Evolutionary conservation across 2,888 invertebrate genomes (phyloP).

Genomic region (Trichogramma dendrolimi): DNA sequence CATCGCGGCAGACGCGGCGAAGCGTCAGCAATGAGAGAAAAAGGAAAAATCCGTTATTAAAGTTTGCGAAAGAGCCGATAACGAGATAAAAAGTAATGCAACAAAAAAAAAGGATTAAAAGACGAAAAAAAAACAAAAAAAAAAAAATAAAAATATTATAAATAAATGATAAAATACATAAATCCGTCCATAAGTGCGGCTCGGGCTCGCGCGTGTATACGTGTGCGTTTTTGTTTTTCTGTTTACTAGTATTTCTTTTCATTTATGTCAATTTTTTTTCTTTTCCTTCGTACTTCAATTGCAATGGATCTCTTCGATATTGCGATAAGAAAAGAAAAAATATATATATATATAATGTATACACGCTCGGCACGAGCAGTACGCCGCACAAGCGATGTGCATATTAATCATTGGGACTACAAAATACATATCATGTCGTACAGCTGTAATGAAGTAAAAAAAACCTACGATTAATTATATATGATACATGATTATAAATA

Average conservation of each 20-base stretch:
- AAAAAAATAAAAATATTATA: conserved; percentile 14
- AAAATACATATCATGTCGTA: conserved; percentile 51
- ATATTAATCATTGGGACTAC: conserved; percentile 54
- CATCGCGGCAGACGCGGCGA: neutral
- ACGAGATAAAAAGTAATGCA: neutral
- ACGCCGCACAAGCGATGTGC: conserved; percentile 49
- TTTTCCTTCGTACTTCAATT: too few relatives aligned
- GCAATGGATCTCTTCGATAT: too few relatives aligned
- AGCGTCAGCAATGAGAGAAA: neutral
- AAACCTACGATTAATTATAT: conserved; percentile 43
- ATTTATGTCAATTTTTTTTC: too few relatives aligned
- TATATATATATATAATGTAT: too few relatives aligned
- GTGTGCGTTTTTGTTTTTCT: too few relatives aligned
- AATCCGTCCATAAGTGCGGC: conserved; percentile 45
- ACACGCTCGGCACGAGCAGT: conserved; percentile 29
- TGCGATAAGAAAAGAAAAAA: too few relatives aligned
- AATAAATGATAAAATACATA: conserved; percentile 25
- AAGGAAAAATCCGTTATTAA: too few relatives aligned
- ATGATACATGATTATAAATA: conserved; percentile 25
- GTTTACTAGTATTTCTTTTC: too few relatives aligned
- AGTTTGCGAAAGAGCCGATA: conserved; percentile 11
- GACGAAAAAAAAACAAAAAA: conserved; percentile 6
- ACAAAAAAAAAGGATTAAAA: conserved; percentile 3
- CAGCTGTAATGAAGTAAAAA: conserved; percentile 39
- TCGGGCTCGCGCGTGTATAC: conserved; percentile 27